phyloP scores from a whole-genome alignment of 1,140 invertebrate genomes.

The Lepidurus apus region DNA sequence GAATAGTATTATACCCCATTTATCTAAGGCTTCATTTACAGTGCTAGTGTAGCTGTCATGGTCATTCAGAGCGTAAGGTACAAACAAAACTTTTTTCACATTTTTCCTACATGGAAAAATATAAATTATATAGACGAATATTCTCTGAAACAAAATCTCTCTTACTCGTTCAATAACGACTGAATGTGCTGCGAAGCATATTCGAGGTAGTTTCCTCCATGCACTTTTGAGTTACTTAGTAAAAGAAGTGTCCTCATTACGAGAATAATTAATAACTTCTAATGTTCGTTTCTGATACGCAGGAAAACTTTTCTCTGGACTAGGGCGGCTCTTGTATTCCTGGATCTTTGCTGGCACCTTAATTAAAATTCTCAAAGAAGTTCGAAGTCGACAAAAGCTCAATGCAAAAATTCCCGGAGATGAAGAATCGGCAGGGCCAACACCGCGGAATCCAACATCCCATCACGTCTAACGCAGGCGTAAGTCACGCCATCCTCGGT shows the following conservation, averaged over 20 bases:
- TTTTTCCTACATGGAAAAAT: constrained; percentile 51
- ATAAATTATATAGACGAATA: constrained; percentile 34
- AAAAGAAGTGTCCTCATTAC: constrained; percentile 53
- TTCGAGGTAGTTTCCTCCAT: constrained; percentile 60
- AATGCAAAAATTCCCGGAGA: too few relatives aligned
- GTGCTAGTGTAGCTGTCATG: constrained; percentile 61
- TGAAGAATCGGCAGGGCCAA: too few relatives aligned
- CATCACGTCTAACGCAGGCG: too few relatives aligned
- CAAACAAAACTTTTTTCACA: constrained; percentile 62
- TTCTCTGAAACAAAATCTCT: constrained; percentile 37
- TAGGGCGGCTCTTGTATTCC: too few relatives aligned
- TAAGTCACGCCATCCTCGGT: too few relatives aligned
- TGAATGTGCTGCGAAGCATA: constrained; percentile 60
- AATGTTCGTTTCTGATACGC: too few relatives aligned
- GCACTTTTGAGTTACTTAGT: constrained; percentile 62
- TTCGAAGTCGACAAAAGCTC: too few relatives aligned
- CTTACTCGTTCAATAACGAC: constrained; percentile 56
- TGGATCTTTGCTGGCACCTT: too few relatives aligned
- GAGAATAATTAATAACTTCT: neutral
- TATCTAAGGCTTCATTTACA: constrained; percentile 54
- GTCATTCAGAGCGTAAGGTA: constrained; percentile 66
- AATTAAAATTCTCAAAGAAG: too few relatives aligned
- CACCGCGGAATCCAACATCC: too few relatives aligned
- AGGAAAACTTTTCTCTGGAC: too few relatives aligned
- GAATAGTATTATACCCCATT: constrained; percentile 52